Conservation (phyloP, 2,113 vertebrate genomes). For the Sclerurus mexicanus region DNA sequence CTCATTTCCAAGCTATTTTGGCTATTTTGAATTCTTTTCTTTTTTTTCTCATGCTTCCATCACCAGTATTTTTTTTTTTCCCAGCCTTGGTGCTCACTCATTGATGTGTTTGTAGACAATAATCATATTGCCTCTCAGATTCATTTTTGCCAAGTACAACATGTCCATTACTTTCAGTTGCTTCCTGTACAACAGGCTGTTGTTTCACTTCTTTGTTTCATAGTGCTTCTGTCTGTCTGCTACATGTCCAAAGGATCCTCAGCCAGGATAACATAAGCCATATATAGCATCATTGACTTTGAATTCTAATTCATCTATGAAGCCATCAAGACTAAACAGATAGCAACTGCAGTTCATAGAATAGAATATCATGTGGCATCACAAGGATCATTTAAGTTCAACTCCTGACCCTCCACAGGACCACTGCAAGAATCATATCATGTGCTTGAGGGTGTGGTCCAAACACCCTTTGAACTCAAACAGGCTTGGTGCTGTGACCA, state of each 20-base stretch:
- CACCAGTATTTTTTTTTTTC: background rate
- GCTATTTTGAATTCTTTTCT: background rate
- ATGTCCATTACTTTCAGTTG: background rate
- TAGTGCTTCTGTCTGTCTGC: background rate
- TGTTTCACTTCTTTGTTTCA: background rate
- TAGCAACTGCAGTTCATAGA: background rate
- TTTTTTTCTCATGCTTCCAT: background rate
- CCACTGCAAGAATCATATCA: background rate
- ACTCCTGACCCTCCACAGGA: background rate
- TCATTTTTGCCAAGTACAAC: background rate
- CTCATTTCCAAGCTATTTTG: background rate
- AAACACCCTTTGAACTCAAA: background rate
- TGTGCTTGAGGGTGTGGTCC: background rate
- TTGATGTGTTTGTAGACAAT: background rate
- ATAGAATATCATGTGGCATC: background rate
- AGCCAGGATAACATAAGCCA: accelerated
- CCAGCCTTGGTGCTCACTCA: background rate
- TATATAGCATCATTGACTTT: background rate
- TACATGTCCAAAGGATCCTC: background rate
- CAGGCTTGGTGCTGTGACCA: background rate
- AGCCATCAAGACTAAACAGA: background rate
- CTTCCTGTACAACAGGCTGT: background rate
- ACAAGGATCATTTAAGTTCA: background rate
- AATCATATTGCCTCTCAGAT: background rate
- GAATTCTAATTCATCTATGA: background rate